Evolutionary conservation across 2,888 invertebrate genomes (phyloP), one percentile per base, ranked within the genome.

Genomic region (Meganola albula): DNA sequence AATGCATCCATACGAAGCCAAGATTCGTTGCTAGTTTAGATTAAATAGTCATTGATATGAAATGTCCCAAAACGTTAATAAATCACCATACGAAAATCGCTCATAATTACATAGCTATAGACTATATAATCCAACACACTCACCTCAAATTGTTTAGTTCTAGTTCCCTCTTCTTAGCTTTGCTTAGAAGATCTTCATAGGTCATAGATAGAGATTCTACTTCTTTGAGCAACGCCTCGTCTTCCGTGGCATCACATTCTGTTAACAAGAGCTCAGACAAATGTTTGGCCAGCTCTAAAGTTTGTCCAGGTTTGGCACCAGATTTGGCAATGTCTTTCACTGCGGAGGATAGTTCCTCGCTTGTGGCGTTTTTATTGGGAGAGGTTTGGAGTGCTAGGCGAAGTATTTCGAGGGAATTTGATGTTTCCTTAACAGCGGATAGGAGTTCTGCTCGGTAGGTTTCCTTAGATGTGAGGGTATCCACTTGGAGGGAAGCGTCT

Each of bases 401-500:
- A 11, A 95, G 75, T 5, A 89, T 87, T 31, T 91, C 89, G 2
- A 95, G 75, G 40, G 92, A 89, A 4, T 84, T 87, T 27, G 88
- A 87, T 45, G 93, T 91, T 60, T 96, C 95, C 24, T 77, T 78
- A 3, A 95, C 87, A 0, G 94, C 95, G 2, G 90, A 89, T 22
- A 89, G 87, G 20, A 96, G 74, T 69, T 96, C 95, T 52, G 90
- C 90, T 32, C 91, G 77, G 62, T 95, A 96, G 0, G 94, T 95
- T 61, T 95, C 95, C 67, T 93, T 92, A 3, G 94, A 91, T 23
- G 94, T 94, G 22, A 95, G 72, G 0, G 95, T 96, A 61, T 95
- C 91, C 1, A 95, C 95, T 84, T 96, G 95, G 3, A 93, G 91
- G 1, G 92, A 90, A 0, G 90, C 89, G 56, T 95, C 94, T 9